Base-by-base conservation (phyloP, 2,113 vertebrate species). In the Choloepus hoffmanni region DNA sequence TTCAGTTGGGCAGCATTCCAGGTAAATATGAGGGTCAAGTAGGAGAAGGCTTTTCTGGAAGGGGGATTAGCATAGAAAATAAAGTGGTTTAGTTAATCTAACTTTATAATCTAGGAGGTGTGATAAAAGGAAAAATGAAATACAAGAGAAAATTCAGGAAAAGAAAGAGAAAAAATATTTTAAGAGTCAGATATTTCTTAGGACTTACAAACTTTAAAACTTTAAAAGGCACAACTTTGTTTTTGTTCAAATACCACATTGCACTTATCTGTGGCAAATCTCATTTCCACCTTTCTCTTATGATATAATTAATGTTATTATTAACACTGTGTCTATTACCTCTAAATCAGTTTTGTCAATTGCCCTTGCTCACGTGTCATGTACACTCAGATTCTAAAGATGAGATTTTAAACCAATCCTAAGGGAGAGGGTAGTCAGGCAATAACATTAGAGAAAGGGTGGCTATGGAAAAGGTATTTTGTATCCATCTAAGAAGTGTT, bases 61-160 rank as follows among this genome's bases (percentile, higher is more conserved):
- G 74, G 33, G 3, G 2, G 18, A 28, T 18, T n/a, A 26, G n/a
- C 10, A 0, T 74, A 62, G 73, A 53, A 77, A 92, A 45, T 3
- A 62, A 82, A 45, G 28, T 43, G 18, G 5, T 33, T 79, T 36
- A 3, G 11, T 95, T 70, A 50, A 48, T 55, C 40, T 12, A 58
- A 60, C 5, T 55, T 95, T 94, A 90, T 73, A 60, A 63, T 33
- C 73, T 83, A n/a, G 50, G 26, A 95, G 12, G 18, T 84, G 33
- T 70, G 48, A 89, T 70, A 58, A 70, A 72, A 40, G 18, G 24
- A 26, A 85, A 67, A 85, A 62, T 53, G 28, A 68, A 89, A 70
- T n/a, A 18, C 6, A 7, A 60, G 65, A 67, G 21, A 28, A 26
- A 79, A 93, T 79, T 83, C 50, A 70, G 63, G 43, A 65, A 60